Base-by-base conservation (phyloP, 2,113 vertebrate genomes). In the Forbesichthys papilliferus region DNA sequence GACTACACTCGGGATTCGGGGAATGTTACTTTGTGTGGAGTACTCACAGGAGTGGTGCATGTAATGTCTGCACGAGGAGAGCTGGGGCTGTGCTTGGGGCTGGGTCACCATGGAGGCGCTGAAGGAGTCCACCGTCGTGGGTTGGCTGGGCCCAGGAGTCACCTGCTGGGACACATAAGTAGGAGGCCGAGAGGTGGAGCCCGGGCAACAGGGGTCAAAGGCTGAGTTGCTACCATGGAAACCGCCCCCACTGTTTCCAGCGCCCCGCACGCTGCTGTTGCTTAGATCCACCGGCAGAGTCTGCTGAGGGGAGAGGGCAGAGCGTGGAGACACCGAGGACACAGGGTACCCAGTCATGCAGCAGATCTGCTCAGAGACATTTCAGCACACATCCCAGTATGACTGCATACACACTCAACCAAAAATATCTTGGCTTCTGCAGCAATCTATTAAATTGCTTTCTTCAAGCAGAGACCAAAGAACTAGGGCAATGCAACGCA, bases 131-230 rank as follows among this genome's bases (percentile, higher is more conserved):
- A 95, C 90, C 27, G 91, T 76, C 48, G 94, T 86, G 0, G 95
- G 92, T 69, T 98, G 96, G 85, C 94, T 95, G n/a, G 94, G 92
- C 64, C 95, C 94, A 0, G 94, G 91, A 16, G 92, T 90, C 42
- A 94, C 92, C 90, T 96, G 97, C 90, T 96, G 97, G 74, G 95
- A 95, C 77, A 93, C 94, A 33, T 93, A 98, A 71, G 94, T 84
- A 66, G 96, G 77, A 67, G 95, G 92, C 75, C 98, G 94, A 3
- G 96, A 95, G 20, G 94, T 93, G n/a, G 96, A 95, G 56, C 94
- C 95, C 1, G 98, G 96, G 78, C 98, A 98, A 92, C 98, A 99
- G 3, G 97, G 98, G 83, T 99, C 98, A 77, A 99, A 98, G 11
- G 98, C 97, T 0, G 97, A 98, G 0, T 94, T 93, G 55, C 96